phyloP scores from a whole-genome alignment of 2,797 vertebrate species.

The Lutjanus argentimaculatus region DNA sequence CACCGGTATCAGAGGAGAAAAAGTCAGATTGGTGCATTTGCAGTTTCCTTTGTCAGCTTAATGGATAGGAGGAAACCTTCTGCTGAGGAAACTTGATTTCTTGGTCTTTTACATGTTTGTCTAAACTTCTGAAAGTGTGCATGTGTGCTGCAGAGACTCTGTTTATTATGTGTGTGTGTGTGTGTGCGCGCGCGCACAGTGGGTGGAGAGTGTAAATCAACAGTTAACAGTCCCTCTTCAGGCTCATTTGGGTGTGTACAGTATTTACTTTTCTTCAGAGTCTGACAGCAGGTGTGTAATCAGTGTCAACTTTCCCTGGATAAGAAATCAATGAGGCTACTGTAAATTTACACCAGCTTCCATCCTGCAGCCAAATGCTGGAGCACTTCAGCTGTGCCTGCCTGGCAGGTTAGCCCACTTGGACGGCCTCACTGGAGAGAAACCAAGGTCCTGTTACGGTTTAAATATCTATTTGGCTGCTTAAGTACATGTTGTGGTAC shows the following conservation, averaged over 20 bases:
- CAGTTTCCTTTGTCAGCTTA: too few relatives aligned
- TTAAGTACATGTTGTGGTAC: constrained; percentile 21
- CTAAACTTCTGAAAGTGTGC: too few relatives aligned
- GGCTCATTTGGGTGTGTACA: background rate
- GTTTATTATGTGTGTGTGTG: background rate
- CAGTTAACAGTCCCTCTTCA: background rate
- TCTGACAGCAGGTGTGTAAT: background rate
- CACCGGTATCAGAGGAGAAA: too few relatives aligned
- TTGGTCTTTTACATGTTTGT: background rate
- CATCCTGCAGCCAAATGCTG: background rate
- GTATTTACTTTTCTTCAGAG: constrained; percentile 18
- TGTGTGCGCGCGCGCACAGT: background rate
- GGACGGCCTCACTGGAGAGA: background rate
- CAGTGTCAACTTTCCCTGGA: background rate
- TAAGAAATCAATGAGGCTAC: constrained; percentile 10
- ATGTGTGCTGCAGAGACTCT: too few relatives aligned
- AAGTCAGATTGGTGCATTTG: background rate
- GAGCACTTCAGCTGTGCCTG: background rate
- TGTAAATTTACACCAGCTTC: constrained; percentile 13
- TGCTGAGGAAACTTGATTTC: background rate
- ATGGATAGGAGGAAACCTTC: background rate
- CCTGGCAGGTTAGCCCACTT: background rate
- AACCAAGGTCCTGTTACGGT: constrained; percentile 22
- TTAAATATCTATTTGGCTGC: constrained; percentile 32
- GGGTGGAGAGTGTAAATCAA: background rate